Base-by-base conservation (phyloP, 1,140 invertebrate species). In the Eubasilissa regina region DNA sequence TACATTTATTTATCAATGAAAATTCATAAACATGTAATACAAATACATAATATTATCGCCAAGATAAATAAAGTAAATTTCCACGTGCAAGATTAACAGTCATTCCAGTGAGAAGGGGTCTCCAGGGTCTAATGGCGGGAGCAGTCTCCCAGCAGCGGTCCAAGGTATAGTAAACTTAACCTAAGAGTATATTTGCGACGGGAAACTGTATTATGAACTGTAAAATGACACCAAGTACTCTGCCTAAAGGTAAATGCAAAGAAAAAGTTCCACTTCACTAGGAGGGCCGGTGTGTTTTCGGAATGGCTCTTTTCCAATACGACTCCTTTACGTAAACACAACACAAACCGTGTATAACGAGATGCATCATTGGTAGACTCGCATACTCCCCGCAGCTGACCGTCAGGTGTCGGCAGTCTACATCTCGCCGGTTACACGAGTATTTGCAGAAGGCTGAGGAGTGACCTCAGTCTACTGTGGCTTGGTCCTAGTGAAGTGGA, bases 281-380 rank as follows among this genome's bases (percentile, higher is more conserved):
- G 85, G 80, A 77, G 84, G 84, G 89, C 89, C 91, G 91, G 91
- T 91, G 91, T 92, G 91, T 91, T 91, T 92, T 91, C 91, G 89
- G 89, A 92, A 92, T 91, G 91, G 91, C 91, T 92, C 91, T 92
- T 92, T 92, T 92, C 91, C 91, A 90, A 89, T 85, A 86, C 85
- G 82, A 85, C 87, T 90, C 88, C 90, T 92, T 91, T 92, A 90
- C 89, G 88, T 90, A 92, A 92, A 92, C 91, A 92, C 91, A 92
- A 91, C 91, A 92, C 91, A 92, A 92, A 89, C 86, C 83, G 86
- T 87, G 86, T 85, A 82, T 84, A 85, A 78, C 83, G 84, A 85
- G 85, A 84, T 82, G 81, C 84, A 78, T 84, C 62, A 53, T 72
- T 64, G 55, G 53, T 47, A 79, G 62, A 74, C 48, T 84, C 83